phyloP scores from a whole-genome alignment of 2,888 invertebrate genomes.

The Ernsta delagoae region DNA sequence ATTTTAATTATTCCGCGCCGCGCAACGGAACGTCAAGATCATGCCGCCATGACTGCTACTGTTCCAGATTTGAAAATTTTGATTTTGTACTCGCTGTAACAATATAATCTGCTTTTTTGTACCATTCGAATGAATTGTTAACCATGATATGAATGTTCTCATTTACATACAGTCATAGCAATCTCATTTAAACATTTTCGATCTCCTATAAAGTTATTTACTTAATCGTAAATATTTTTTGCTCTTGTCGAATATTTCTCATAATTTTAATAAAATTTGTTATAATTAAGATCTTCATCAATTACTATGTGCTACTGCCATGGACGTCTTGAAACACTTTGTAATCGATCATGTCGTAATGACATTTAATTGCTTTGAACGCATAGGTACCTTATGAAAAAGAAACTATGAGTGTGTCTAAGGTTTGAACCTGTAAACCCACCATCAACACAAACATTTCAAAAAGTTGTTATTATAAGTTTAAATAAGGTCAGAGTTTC shows the following conservation, averaged over 20 bases:
- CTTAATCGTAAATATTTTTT: background rate
- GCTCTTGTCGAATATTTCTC: too few species aligned
- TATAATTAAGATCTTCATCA: too few species aligned
- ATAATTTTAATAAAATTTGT: too few species aligned
- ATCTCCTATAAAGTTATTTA: background rate
- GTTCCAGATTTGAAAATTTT: slow-evolving; percentile 44
- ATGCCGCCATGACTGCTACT: slow-evolving; percentile 48
- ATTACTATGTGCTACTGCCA: too few species aligned
- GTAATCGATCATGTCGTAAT: too few species aligned
- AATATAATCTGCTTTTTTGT: slow-evolving; percentile 15
- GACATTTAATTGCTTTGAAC: too few species aligned
- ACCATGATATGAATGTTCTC: background rate
- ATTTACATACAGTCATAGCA: slow-evolving; percentile 19
- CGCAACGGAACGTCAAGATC: slow-evolving; percentile 61
- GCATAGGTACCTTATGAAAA: too few species aligned
- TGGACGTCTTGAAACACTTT: too few species aligned
- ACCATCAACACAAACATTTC: too few species aligned
- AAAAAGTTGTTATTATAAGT: too few species aligned
- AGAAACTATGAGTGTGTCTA: too few species aligned
- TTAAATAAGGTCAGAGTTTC: slow-evolving; percentile 36
- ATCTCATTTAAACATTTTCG: background rate
- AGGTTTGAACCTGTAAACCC: too few species aligned
- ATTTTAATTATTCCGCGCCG: slow-evolving; percentile 65
- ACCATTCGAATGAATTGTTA: background rate
- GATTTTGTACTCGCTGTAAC: slow-evolving; percentile 6